phyloP scores from a whole-genome alignment of 2,888 invertebrate species.

The Pocota personata region DNA sequence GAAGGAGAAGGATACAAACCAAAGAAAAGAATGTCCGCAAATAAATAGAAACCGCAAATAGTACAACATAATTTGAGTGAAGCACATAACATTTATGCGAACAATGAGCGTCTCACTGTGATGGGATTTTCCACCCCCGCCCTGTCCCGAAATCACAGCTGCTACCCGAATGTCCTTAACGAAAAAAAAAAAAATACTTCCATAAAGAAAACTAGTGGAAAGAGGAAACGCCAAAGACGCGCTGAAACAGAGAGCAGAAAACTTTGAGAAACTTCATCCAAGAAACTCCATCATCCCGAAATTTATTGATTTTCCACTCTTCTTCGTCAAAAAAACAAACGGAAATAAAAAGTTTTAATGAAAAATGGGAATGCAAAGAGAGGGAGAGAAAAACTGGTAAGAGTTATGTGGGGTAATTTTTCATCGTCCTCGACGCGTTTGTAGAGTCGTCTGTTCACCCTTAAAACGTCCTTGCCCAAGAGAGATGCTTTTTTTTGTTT shows the following conservation, averaged over 20 bases:
- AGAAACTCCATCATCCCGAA: slow-evolving; percentile 66
- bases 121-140: slow-evolving; percentile 44
- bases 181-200: background rate
- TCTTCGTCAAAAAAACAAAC: slow-evolving; percentile 23
- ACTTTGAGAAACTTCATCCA: slow-evolving; percentile 21
- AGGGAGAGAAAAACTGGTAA: background rate
- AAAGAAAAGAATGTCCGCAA: slow-evolving; percentile 18
- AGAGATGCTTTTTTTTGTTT: background rate
- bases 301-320: slow-evolving; percentile 67
- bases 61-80: slow-evolving; percentile 67
- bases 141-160: slow-evolving; percentile 31
- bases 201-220: background rate
- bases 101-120: slow-evolving; percentile 70
- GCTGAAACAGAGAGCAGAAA: slow-evolving; percentile 7
- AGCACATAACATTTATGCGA: slow-evolving; percentile 72
- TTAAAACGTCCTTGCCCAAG: slow-evolving; percentile 66
- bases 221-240: slow-evolving; percentile 20
- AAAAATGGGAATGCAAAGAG: slow-evolving; percentile 16
- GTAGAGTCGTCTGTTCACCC: slow-evolving; percentile 44
- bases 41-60: slow-evolving; percentile 66
- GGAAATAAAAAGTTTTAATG: slow-evolving; percentile 59
- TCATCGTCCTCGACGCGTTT: slow-evolving; percentile 37
- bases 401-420: slow-evolving; percentile 60
- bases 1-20: background rate
- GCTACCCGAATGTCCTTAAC: slow-evolving; percentile 35